Evolutionary conservation across 92 coral and sea anemone genomes (phyloP), one percentile per base, ranked within the genome.

Genomic region (Zoanthus gigantus): DNA sequence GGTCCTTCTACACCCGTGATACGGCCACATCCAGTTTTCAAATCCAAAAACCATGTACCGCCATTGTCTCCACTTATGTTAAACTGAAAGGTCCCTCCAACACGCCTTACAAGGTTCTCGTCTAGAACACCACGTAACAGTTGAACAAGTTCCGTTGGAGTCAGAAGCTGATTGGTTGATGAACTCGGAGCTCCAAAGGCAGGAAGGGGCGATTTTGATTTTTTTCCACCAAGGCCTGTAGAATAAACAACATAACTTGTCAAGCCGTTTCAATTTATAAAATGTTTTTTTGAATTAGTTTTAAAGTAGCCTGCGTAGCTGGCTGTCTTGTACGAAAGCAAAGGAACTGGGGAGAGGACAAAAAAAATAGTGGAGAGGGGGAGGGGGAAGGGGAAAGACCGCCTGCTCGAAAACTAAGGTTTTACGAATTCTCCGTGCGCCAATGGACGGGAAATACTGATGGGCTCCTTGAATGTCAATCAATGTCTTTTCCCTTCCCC

Each of bases 11-110:
- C 32, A 47, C 72, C 74, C 53, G 85, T 87, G 57, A 95, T 93
- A 66, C 83, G 86, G 65, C 98, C 98, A 65, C 92, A 63, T 65
- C 96, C 98, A 85, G 76, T 93, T 32, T 91, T 90, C 61, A 96
- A 93, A 87, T 96, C 98, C 91, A 96, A 67, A 82, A 90, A 91
- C 98, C 98, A 96, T 53, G 93, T 92, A 69, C 95, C 98, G 0
- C 98, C 98, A 52, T 57, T 78, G 87, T 88, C 95, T 0, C 98
- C 98, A 50, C 69, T 52, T 31, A 96, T 85, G 79, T 93, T 90
- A 66, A 96, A 96, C 67, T 91, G 96, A 63, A 93, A 95, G 50
- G 93, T 94, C 3, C 98, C 98, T 42, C 93, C 96, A 9, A 96
- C 89, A 53, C 89, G 92, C 71, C 91, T 91, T 17, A 94, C 96